Evolutionary conservation across 2,888 invertebrate species (phyloP).

Genomic region (Pharmacophagus antenor): DNA sequence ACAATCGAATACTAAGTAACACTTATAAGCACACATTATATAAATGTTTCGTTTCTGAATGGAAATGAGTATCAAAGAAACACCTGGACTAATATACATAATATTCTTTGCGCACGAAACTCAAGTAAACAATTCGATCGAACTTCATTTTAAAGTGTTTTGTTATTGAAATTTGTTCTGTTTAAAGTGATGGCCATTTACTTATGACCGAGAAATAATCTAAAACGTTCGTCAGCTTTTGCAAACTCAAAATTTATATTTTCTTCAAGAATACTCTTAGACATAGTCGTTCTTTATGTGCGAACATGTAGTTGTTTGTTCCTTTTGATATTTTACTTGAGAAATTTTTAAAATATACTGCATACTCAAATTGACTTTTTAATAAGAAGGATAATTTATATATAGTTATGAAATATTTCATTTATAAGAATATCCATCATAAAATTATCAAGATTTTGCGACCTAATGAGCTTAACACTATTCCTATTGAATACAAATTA

Average conservation of each 20-base stretch:
- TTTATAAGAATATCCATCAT: background rate
- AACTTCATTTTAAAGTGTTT: background rate
- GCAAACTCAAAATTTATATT: background rate
- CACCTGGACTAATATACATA: slow-evolving; percentile 30
- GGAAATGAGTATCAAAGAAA: slow-evolving; percentile 3
- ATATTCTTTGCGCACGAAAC: slow-evolving; percentile 26
- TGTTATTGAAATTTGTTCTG: slow-evolving; percentile 22
- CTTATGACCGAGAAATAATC: background rate
- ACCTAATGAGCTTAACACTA: background rate
- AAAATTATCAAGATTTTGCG: background rate
- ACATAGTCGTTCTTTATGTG: background rate
- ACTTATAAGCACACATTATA: slow-evolving; percentile 1
- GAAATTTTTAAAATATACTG: background rate
- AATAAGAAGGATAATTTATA: slow-evolving; percentile 1
- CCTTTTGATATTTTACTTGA: background rate
- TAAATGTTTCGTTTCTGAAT: slow-evolving; percentile 7
- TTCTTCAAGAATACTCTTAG: background rate
- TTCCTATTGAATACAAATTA: background rate
- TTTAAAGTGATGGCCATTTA: slow-evolving; percentile 1
- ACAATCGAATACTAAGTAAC: slow-evolving; percentile 2
- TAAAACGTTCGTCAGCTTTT: background rate
- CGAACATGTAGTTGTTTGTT: background rate
- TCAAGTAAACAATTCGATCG: slow-evolving; percentile 2
- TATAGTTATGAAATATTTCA: background rate
- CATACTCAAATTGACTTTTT: background rate